phyloP scores from a whole-genome alignment of 2,888 invertebrate species.

The Metallyticus violacea region DNA sequence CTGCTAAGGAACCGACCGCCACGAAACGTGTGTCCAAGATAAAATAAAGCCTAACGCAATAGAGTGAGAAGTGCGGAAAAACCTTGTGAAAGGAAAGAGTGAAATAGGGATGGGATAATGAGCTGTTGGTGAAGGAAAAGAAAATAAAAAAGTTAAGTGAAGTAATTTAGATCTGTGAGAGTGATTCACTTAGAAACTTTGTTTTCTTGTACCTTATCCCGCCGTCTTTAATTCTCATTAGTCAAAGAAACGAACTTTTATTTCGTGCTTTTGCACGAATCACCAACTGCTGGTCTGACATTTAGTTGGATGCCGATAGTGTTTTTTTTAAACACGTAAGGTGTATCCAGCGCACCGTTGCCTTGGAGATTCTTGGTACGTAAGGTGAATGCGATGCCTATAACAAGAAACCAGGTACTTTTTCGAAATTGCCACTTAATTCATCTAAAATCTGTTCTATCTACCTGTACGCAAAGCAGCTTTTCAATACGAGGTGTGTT shows the following conservation, averaged over 20 bases:
- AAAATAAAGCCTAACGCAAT: background rate
- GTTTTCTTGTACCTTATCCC: background rate
- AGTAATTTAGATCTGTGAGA: background rate
- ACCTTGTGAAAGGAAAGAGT: background rate
- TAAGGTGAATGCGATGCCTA: too few species aligned
- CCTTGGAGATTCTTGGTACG: too few species aligned
- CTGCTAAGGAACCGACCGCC: too few species aligned
- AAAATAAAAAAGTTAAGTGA: background rate
- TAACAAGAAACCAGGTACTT: too few species aligned
- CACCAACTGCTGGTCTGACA: background rate
- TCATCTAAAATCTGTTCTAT: too few species aligned
- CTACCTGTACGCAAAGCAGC: too few species aligned
- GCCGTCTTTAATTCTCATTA: background rate
- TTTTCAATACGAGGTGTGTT: too few species aligned
- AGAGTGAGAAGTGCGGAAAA: background rate
- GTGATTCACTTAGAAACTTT: background rate
- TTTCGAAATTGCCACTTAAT: too few species aligned
- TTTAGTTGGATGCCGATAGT: background rate
- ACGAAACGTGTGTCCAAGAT: background rate
- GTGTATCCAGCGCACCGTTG: too few species aligned
- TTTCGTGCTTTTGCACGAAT: background rate
- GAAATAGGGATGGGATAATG: background rate
- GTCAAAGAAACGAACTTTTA: background rate
- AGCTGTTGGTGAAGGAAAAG: background rate
- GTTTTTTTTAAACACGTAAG: too few species aligned